Evolutionary conservation across 2,113 vertebrate genomes (phyloP).

Genomic region (Toxotes jaculatrix): DNA sequence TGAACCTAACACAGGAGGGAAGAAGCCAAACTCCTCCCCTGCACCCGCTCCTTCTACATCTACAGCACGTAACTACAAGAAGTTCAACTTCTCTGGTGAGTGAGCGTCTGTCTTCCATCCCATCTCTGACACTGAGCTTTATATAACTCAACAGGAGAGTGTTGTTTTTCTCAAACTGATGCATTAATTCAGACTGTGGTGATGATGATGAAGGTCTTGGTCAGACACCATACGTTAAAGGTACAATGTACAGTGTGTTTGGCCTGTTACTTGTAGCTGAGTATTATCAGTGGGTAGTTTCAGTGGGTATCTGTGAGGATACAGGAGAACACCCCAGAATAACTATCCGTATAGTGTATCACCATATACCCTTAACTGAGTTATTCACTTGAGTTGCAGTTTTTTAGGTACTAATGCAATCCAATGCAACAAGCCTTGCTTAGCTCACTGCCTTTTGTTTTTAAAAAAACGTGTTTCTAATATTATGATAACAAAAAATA

Average conservation of each 20-base stretch:
- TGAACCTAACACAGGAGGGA: constrained; percentile 50
- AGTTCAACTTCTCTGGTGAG: constrained; percentile 87
- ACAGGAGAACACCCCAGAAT: not conserved
- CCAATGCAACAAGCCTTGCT: not conserved
- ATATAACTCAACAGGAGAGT: not conserved
- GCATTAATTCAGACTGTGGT: constrained; percentile 65
- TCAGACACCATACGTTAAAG: constrained; percentile 45
- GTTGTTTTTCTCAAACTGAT: constrained; percentile 48
- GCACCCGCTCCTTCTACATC: constrained; percentile 58
- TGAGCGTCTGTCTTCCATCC: not conserved
- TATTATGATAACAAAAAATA: not conserved
- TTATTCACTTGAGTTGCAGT: not conserved
- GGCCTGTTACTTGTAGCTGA: not conserved
- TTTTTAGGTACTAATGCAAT: not conserved
- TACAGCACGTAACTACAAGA: constrained; percentile 75
- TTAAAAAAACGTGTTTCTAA: not conserved
- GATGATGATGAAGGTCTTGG: constrained; percentile 48
- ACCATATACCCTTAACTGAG: not conserved
- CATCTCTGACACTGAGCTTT: not conserved
- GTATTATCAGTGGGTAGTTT: constrained; percentile 15
- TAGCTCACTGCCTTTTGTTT: not conserved
- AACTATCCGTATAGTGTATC: not conserved
- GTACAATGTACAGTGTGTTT: constrained; percentile 36
- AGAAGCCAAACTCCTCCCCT: constrained; percentile 75
- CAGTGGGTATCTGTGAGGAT: not conserved